A percentile compares a stretch with the other conserved stretches of the same genome.
Conservation (phyloP, 2,113 vertebrate genomes). For the Diglossa brunneiventris region DNA sequence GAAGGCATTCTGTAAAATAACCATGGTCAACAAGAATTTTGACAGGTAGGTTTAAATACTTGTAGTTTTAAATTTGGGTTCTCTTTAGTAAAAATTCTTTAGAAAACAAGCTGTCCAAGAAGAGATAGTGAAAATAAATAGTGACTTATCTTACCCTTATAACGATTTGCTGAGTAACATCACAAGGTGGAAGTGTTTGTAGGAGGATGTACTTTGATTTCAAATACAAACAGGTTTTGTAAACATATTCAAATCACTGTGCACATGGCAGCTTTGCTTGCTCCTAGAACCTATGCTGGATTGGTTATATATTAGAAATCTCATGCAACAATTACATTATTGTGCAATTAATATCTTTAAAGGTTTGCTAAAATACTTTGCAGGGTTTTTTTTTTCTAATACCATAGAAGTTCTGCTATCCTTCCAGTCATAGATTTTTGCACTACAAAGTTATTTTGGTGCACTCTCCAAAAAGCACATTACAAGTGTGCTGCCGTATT, state of each 20-base stretch:
- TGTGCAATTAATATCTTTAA: background rate
- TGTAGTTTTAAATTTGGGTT: background rate
- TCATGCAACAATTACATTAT: background rate
- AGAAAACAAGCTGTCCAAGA: background rate
- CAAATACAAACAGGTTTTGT: background rate
- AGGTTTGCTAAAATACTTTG: background rate
- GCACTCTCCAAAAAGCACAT: background rate
- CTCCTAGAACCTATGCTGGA: background rate
- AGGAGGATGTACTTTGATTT: constrained; percentile 1
- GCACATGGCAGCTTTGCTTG: background rate
- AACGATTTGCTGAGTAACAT: background rate
- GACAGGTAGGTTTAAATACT: background rate
- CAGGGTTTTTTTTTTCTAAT: background rate
- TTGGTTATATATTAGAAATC: background rate
- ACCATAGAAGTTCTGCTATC: background rate
- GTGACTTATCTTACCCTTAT: background rate
- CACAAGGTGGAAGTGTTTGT: background rate
- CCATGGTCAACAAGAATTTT: background rate
- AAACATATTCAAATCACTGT: background rate
- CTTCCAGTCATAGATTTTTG: background rate
- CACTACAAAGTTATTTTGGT: background rate
- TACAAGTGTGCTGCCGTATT: background rate
- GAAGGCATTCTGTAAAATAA: background rate
- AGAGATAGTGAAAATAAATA: background rate
- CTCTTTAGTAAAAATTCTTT: background rate